A percentile compares a stretch with the other conserved stretches of the same genome.
phyloP scores from a whole-genome alignment of 2,113 vertebrate species.

The Lonchura striata region DNA sequence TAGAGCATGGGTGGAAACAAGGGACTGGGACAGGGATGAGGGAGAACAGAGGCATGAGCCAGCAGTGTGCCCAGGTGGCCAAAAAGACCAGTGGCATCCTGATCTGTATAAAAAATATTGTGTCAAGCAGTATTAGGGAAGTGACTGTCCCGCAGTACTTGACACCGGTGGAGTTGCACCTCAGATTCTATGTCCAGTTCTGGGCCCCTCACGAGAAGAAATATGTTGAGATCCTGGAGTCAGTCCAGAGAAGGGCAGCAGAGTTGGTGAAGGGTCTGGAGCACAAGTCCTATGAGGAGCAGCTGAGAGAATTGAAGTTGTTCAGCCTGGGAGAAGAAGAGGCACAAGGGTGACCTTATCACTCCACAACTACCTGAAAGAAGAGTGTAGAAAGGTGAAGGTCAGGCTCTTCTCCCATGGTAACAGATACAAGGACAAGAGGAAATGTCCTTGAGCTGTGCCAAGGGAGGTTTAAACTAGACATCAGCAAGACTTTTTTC shows the following conservation, averaged over 20 bases:
- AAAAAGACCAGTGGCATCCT: not conserved
- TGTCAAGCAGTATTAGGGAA: not conserved
- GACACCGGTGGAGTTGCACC: not conserved
- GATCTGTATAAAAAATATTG: not conserved
- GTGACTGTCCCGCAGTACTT: not conserved
- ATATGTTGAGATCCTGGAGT: not conserved
- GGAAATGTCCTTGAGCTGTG: not conserved
- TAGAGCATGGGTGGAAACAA: conserved; percentile 1
- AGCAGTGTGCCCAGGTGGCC: not conserved
- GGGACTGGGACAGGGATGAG: not conserved
- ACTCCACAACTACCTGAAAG: not conserved
- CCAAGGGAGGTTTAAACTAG: not conserved
- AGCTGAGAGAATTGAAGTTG: not conserved
- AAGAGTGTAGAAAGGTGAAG: not conserved
- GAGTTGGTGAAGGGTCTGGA: not conserved
- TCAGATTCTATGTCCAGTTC: not conserved
- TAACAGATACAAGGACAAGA: not conserved
- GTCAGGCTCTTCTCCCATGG: accelerated
- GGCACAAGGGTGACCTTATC: too few relatives aligned
- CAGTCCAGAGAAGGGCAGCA: not conserved
- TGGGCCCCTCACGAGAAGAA: not conserved
- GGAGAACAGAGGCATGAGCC: not conserved
- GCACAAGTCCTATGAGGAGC: accelerated
- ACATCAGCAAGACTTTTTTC: not conserved
- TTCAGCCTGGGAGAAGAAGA: not conserved